These are phyloP conservation scores for Cyphomyrmex costatus DNA, from an alignment of 1,140 invertebrate genomes.

Conservation along the genomic window DNA sequence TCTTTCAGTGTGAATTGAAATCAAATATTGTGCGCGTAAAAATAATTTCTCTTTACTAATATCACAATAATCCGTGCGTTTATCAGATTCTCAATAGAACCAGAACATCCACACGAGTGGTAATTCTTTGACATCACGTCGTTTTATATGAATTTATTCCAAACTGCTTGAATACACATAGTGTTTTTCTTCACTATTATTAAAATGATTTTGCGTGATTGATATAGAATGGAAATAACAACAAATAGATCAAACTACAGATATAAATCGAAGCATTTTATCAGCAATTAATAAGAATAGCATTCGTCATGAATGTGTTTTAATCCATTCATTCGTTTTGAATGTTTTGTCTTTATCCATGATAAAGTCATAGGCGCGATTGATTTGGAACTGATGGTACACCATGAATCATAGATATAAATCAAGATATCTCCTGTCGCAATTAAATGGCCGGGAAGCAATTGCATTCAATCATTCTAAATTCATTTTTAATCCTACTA, in stretches of 20 bases:
- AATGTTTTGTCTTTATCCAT: constrained; percentile 29
- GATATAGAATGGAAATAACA: constrained; percentile 10
- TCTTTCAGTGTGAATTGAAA: too few species aligned
- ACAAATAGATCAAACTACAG: background rate
- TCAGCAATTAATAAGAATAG: constrained; percentile 48
- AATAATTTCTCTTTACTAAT: background rate
- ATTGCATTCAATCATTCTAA: constrained; percentile 35
- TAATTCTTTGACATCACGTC: constrained; percentile 10
- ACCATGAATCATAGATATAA: constrained; percentile 39
- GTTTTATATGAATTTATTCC: constrained; percentile 32
- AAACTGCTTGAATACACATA: background rate
- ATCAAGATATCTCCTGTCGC: constrained; percentile 27
- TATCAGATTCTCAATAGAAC: background rate
- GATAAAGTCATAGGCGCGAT: constrained; percentile 54
- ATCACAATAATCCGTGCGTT: background rate
- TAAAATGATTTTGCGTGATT: constrained; percentile 23
- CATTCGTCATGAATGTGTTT: constrained; percentile 46
- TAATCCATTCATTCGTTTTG: constrained; percentile 33
- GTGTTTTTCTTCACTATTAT: constrained; percentile 39
- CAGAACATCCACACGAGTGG: background rate
- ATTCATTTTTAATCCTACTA: constrained; percentile 58
- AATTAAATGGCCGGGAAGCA: constrained; percentile 34
- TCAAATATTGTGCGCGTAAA: background rate
- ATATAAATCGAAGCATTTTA: constrained; percentile 42
- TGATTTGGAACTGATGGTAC: constrained; percentile 50